These are phyloP conservation scores for Atrina japonica DNA, from an alignment of 2,888 invertebrate genomes.

Conservation along the genomic window DNA sequence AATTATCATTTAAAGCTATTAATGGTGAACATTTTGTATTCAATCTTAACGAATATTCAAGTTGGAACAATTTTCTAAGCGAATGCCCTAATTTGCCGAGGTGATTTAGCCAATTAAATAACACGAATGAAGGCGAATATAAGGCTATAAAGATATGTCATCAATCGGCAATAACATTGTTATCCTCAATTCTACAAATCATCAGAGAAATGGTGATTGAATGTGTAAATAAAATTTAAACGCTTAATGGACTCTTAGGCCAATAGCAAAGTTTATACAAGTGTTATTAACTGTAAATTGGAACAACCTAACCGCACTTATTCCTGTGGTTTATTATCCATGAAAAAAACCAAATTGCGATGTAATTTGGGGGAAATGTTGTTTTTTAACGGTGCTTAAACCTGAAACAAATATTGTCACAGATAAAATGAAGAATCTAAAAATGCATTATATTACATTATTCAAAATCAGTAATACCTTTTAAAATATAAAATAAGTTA, in stretches of 20 bases:
- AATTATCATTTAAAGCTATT: conserved; percentile 32
- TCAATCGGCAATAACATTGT: conserved; percentile 31
- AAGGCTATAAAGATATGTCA: conserved; percentile 20
- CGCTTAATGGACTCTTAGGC: conserved; percentile 23
- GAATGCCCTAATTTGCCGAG: conserved; percentile 25
- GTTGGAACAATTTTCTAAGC: conserved; percentile 32
- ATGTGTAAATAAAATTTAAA: conserved; percentile 34
- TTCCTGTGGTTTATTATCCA: too few species aligned
- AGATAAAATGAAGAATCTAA: too few species aligned
- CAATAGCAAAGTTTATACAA: conserved; percentile 16
- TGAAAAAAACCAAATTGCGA: too few species aligned
- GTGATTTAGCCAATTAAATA: conserved; percentile 39
- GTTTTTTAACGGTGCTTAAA: too few species aligned
- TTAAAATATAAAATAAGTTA: too few species aligned
- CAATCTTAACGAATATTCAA: not conserved
- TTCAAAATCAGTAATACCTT: too few species aligned
- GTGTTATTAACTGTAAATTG: not conserved
- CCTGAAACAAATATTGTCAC: too few species aligned
- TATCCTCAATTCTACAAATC: conserved; percentile 34
- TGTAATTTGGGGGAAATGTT: too few species aligned
- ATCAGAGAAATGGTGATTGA: conserved; percentile 34
- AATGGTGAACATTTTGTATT: conserved; percentile 20
- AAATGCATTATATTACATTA: too few species aligned
- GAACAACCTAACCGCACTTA: not conserved
- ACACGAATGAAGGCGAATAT: conserved; percentile 31